Evolutionary conservation across 2,113 vertebrate genomes (phyloP), one percentile per base, ranked within the genome.

Genomic region (Salminus brasiliensis): DNA sequence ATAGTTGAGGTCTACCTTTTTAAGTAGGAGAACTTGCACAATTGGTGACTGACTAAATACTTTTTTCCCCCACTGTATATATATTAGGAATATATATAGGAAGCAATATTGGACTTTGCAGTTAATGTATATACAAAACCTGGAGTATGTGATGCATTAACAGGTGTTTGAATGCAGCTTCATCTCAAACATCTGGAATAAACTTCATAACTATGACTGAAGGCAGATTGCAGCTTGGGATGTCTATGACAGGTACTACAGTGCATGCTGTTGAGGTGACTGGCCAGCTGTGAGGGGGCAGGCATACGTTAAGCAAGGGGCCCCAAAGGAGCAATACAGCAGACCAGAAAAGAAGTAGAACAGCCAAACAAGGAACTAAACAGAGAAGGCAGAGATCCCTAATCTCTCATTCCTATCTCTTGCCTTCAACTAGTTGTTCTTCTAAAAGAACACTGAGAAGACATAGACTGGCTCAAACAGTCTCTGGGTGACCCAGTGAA

Each of bases 61-160:
- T n/a, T n/a, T n/a, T n/a, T n/a, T n/a, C n/a, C n/a, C n/a, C n/a
- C n/a, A n/a, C n/a, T n/a, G n/a, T n/a, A n/a, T n/a, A n/a, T n/a
- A n/a, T n/a, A n/a, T n/a, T n/a, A n/a, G n/a, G n/a, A n/a, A n/a
- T n/a, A n/a, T n/a, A n/a, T n/a, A n/a, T n/a, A n/a, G n/a, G n/a
- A n/a, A n/a, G n/a, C n/a, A n/a, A n/a, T n/a, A n/a, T n/a, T n/a
- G n/a, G n/a, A n/a, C n/a, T n/a, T n/a, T n/a, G n/a, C n/a, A n/a
- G n/a, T n/a, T n/a, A n/a, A n/a, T n/a, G n/a, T n/a, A n/a, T n/a
- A n/a, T n/a, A n/a, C n/a, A n/a, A n/a, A n/a, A 43, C n/a, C 69
- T 72, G 70, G 74, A 88, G 77, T 75, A 86, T n/a, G 62, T 27
- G 9, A 74, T 6, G 23, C 71, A 27, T 8, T 43, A 12, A 9